Evolutionary conservation across 2,113 vertebrate genomes (phyloP).

Genomic region (Hippoglossus stenolepis): DNA sequence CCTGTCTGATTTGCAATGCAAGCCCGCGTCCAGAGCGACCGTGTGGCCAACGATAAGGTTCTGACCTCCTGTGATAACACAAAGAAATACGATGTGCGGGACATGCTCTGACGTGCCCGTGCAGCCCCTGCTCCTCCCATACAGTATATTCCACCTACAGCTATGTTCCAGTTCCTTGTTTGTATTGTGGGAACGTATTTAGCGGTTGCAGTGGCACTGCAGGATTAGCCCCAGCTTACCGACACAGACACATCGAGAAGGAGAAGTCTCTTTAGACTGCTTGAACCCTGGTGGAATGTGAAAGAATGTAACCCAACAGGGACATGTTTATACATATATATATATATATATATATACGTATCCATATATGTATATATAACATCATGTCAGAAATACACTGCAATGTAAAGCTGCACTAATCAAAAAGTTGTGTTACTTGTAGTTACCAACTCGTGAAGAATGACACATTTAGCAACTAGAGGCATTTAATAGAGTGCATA

Average conservation of each 20-base stretch:
- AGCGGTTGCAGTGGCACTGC: conserved; percentile 57
- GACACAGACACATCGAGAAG: conserved; percentile 43
- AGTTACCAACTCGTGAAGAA: background rate
- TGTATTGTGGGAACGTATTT: conserved; percentile 68
- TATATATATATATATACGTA: background rate
- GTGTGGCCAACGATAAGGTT: conserved; percentile 1
- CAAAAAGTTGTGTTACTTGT: background rate
- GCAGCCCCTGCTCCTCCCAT: conserved; percentile 36
- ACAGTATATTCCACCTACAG: conserved; percentile 54
- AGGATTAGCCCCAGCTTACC: conserved; percentile 81
- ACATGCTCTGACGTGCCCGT: conserved; percentile 59
- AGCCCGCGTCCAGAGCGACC: conserved; percentile 18
- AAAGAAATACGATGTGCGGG: conserved; percentile 54
- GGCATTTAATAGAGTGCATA: too few relatives aligned
- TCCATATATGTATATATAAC: background rate
- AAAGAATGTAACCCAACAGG: conserved; percentile 48
- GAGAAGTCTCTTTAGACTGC: conserved; percentile 71
- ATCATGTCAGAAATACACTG: background rate
- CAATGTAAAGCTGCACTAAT: background rate
- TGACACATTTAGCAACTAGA: too few relatives aligned
- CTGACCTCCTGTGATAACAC: conserved; percentile 54
- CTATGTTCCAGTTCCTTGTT: conserved; percentile 61
- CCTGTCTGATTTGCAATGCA: conserved; percentile 13
- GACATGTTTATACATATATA: background rate
- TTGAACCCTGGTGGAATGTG: conserved; percentile 54